Percentiles rank a stretch among this genome's conserved stretches.
Conservation (phyloP, 2,888 invertebrate species). For the Rotaria macrura region DNA sequence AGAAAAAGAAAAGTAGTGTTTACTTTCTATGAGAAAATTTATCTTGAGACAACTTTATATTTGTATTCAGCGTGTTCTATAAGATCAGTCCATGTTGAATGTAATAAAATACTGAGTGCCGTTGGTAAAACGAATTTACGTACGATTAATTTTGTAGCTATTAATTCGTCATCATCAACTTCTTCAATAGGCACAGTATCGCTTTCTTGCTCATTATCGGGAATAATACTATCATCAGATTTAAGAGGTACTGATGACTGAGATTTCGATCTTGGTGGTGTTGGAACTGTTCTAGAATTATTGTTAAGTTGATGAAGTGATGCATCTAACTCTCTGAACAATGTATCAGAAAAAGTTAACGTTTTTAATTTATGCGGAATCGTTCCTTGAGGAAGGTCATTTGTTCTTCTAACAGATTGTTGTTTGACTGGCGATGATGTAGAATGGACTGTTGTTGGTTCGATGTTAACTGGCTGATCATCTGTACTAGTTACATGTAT, state of each 20-base stretch:
- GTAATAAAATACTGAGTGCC: neutral
- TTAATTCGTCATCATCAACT: neutral
- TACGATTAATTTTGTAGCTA: neutral
- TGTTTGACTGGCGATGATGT: neutral
- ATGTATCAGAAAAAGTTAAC: neutral
- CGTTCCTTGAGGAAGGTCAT: neutral
- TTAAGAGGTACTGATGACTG: too few relatives aligned
- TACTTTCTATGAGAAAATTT: neutral
- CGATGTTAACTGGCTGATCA: too few relatives aligned
- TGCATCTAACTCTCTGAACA: neutral
- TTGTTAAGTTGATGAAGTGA: neutral
- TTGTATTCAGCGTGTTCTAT: neutral
- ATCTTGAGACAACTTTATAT: neutral
- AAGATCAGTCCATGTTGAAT: neutral
- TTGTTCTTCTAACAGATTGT: neutral
- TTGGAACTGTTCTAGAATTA: too few relatives aligned
- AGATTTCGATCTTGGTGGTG: too few relatives aligned
- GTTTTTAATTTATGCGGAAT: neutral
- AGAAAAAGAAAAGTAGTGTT: neutral
- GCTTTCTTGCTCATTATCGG: neutral
- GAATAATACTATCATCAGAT: neutral
- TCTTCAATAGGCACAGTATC: too few relatives aligned
- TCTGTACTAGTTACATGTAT: too few relatives aligned
- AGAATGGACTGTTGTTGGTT: too few relatives aligned
- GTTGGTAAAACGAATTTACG: neutral